Evolutionary conservation across 1,140 invertebrate genomes (phyloP).

Genomic region (Scaptodrosophila lebanonensis): DNA sequence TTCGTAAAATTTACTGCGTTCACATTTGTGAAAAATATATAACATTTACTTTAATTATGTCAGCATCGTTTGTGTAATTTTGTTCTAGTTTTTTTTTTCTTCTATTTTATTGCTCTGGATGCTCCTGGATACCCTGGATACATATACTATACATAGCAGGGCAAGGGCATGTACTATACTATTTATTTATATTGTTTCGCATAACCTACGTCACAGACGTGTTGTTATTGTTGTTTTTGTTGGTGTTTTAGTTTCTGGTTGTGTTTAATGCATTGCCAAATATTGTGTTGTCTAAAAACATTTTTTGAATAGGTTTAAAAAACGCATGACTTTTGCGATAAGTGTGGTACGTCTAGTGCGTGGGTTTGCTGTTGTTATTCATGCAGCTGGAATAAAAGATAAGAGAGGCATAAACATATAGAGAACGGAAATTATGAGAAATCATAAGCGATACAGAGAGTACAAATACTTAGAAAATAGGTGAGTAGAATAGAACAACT

Average conservation of each 20-base stretch:
- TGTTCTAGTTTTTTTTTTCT: too few species aligned
- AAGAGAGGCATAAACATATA: constrained; percentile 54
- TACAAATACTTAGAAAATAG: constrained; percentile 5
- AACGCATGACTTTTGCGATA: constrained; percentile 68
- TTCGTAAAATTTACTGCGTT: constrained; percentile 5
- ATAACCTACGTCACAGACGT: not conserved
- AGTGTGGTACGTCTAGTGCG: constrained; percentile 74
- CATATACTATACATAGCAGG: too few species aligned
- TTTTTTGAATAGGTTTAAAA: constrained; percentile 74
- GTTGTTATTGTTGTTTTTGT: constrained; percentile 26
- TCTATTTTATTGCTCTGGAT: constrained; percentile 1
- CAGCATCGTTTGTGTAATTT: too few species aligned
- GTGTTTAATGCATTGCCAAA: too few species aligned
- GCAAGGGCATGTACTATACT: not conserved
- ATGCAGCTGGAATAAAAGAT: constrained; percentile 75
- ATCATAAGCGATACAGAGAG: not conserved
- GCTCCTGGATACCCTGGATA: constrained; percentile 2
- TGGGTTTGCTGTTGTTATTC: constrained; percentile 75
- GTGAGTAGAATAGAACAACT: not conserved
- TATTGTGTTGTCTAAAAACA: too few species aligned
- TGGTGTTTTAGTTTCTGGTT: constrained; percentile 21
- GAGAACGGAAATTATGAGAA: constrained; percentile 28
- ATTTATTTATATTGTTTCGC: constrained; percentile 6
- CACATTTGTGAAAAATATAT: constrained; percentile 30
- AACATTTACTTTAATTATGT: too few species aligned